phyloP scores from a whole-genome alignment of 2,113 vertebrate genomes.

The Silurus asotus region DNA sequence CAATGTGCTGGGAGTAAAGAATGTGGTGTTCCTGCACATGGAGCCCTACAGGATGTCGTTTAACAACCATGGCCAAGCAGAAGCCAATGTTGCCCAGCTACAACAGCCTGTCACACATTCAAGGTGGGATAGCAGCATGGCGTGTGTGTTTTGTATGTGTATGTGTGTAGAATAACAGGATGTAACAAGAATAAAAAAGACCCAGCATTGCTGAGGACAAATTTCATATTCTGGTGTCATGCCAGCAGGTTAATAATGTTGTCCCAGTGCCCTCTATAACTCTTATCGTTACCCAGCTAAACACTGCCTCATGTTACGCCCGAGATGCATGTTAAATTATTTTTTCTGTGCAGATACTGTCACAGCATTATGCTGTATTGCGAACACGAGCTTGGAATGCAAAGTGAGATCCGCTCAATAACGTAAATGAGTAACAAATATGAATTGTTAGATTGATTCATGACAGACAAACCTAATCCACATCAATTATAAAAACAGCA shows the following conservation, averaged over 20 bases:
- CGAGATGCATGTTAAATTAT: conserved; percentile 24
- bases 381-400: conserved; percentile 27
- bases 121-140: not conserved
- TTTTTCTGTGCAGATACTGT: conserved; percentile 27
- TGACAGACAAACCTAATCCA: conserved; percentile 3
- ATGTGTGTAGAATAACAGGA: not conserved
- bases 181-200: conserved; percentile 41
- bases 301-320: not conserved
- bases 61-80: conserved; percentile 36
- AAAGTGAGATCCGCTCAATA: conserved; percentile 17
- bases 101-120: conserved; percentile 16
- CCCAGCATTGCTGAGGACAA: conserved; percentile 10
- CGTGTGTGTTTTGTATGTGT: not conserved
- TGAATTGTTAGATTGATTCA: conserved; percentile 29
- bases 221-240: conserved; percentile 45
- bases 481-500: conserved; percentile 6
- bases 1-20: conserved; percentile 22
- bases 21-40: conserved; percentile 30
- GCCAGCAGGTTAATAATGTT: conserved; percentile 31
- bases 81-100: conserved; percentile 9
- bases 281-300: conserved; percentile 12
- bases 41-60: conserved; percentile 35
- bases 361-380: conserved; percentile 17
- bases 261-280: conserved; percentile 27
- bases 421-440: conserved; percentile 30